phyloP scores from a whole-genome alignment of 92 coral and sea anemone species.

The Parazoanthus swiftii region DNA sequence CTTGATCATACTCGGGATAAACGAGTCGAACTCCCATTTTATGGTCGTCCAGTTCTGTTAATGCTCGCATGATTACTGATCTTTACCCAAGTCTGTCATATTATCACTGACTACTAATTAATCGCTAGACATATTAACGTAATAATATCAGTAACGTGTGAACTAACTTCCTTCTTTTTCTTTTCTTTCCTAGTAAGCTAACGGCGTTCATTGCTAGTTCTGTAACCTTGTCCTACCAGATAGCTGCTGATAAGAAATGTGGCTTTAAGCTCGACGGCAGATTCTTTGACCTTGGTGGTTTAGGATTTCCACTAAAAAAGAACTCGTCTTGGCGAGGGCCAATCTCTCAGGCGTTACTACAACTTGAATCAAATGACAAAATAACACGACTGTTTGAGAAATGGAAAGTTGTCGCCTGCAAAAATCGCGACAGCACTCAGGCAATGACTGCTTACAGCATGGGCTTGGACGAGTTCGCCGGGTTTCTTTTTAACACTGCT shows the following conservation, averaged over 20 bases:
- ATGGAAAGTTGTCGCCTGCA: slow-evolving; percentile 68
- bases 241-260: slow-evolving; percentile 66
- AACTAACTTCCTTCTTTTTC: background rate
- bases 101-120: background rate
- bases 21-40: no score
- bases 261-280: slow-evolving; percentile 74
- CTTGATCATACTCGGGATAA: no score
- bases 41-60: no score
- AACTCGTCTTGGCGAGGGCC: slow-evolving; percentile 75
- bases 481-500: slow-evolving; percentile 81
- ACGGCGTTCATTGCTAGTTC: slow-evolving; percentile 72
- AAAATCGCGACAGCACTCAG: slow-evolving; percentile 44
- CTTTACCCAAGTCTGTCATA: background rate
- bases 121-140: background rate
- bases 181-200: slow-evolving; percentile 53
- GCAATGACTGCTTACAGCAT: slow-evolving; percentile 56
- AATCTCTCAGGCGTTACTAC: slow-evolving; percentile 69
- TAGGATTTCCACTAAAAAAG: slow-evolving; percentile 72
- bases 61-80: no score
- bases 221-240: slow-evolving; percentile 52
- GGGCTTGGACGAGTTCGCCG: slow-evolving; percentile 82
- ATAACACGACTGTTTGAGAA: slow-evolving; percentile 55
- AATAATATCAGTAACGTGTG: background rate
- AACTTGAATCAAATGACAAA: slow-evolving; percentile 56
- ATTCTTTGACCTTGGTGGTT: slow-evolving; percentile 69